A percentile compares a stretch with the other conserved stretches of the same genome.
phyloP scores from a whole-genome alignment of 1,140 invertebrate genomes.

The Lucilia cuprina region DNA sequence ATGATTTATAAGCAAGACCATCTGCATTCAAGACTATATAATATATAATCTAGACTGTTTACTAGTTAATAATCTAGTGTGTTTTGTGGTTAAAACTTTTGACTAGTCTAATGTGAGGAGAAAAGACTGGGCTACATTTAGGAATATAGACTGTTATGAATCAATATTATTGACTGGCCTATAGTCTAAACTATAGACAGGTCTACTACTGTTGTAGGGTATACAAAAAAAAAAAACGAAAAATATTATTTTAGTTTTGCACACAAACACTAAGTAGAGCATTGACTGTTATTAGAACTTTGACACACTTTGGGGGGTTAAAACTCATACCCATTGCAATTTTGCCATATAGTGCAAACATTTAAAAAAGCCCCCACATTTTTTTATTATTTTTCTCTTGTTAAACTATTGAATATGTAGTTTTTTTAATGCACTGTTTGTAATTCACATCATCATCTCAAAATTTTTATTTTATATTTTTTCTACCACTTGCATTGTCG shows the following conservation, averaged over 20 bases:
- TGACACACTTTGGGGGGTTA: conserved; percentile 20
- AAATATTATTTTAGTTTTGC: neutral
- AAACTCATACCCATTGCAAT: neutral
- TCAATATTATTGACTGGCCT: too few species aligned
- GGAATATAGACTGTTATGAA: too few species aligned
- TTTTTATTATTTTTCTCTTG: too few species aligned
- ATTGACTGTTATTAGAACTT: conserved; percentile 34
- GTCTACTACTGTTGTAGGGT: neutral
- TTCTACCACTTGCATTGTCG: neutral
- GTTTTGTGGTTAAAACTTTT: too few species aligned
- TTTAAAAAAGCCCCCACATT: neutral
- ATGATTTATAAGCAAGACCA: too few species aligned
- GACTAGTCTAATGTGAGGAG: too few species aligned
- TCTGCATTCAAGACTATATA: too few species aligned
- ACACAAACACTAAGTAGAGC: conserved; percentile 16
- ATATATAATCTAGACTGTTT: too few species aligned
- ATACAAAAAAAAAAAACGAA: neutral
- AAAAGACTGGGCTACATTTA: too few species aligned
- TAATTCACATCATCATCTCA: neutral
- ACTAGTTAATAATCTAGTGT: too few species aligned
- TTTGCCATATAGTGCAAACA: neutral
- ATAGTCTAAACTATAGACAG: too few species aligned
- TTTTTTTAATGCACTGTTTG: neutral
- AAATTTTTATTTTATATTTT: neutral
- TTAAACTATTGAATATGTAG: neutral